These are phyloP conservation scores for Globicephala melas DNA, from an alignment of 2,113 vertebrate genomes.

Conservation along the genomic window DNA sequence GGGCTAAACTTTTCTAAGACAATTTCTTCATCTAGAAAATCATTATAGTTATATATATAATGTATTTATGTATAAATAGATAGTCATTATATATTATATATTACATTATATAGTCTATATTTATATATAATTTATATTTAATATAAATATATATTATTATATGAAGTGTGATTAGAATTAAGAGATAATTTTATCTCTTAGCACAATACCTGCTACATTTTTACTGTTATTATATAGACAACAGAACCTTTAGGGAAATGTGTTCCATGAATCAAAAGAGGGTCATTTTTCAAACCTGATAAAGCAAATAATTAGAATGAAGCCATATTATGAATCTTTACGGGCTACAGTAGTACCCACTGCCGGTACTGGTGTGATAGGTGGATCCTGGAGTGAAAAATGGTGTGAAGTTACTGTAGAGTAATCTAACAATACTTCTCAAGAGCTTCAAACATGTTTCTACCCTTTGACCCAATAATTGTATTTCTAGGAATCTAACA, in stretches of 20 bases:
- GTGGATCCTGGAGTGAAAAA: background rate
- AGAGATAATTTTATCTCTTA: background rate
- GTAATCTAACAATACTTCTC: background rate
- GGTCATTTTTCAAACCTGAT: background rate
- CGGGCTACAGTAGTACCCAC: background rate
- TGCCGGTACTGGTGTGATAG: background rate
- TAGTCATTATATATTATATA: background rate
- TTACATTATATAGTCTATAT: background rate
- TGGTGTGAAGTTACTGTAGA: background rate
- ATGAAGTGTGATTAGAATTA: background rate
- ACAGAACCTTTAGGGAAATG: background rate
- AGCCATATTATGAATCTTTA: background rate
- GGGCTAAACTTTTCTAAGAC: background rate
- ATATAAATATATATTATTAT: background rate
- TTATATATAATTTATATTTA: background rate
- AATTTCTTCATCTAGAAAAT: background rate
- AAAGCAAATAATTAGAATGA: constrained; percentile 1
- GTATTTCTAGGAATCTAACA: background rate
- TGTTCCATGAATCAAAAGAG: background rate
- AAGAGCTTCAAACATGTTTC: background rate
- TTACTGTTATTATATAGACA: background rate
- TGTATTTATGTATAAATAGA: background rate
- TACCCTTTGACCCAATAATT: background rate
- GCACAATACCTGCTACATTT: background rate
- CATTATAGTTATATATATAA: background rate